Evolutionary conservation across 2,797 vertebrate genomes (phyloP).

Genomic region (Oryzias dopingdopingensis): DNA sequence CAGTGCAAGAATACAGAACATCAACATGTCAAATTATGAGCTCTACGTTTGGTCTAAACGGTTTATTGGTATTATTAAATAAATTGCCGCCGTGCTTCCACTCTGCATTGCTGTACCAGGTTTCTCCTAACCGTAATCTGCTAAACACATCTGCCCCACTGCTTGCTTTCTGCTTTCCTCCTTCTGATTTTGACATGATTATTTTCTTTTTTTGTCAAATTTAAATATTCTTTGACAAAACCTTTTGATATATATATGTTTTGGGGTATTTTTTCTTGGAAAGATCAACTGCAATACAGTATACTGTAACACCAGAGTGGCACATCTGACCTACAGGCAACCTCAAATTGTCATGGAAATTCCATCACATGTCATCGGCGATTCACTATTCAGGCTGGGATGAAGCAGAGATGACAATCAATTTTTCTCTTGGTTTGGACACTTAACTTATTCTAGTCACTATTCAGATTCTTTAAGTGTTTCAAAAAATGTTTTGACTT

Average conservation of each 20-base stretch:
- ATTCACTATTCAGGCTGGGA: conserved; percentile 28
- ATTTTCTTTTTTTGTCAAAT: conserved; percentile 19
- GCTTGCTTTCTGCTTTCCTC: background rate
- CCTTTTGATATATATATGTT: conserved; percentile 9
- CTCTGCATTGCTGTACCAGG: no score
- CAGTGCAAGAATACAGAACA: no score
- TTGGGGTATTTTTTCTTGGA: conserved; percentile 12
- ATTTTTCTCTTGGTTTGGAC: conserved; percentile 24
- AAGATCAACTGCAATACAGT: background rate
- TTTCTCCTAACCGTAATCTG: no score
- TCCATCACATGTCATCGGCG: conserved; percentile 39
- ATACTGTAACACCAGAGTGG: conserved; percentile 12
- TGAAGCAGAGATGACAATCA: background rate
- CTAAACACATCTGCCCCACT: no score
- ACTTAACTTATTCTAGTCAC: conserved; percentile 39
- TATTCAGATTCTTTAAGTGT: no score
- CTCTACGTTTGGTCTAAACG: no score
- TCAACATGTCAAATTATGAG: no score
- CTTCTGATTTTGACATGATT: background rate
- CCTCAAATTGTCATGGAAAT: conserved; percentile 55
- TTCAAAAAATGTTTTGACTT: no score
- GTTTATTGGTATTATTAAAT: no score
- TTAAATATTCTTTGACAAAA: conserved; percentile 19
- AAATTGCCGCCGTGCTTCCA: no score
- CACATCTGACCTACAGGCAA: conserved; percentile 18